A percentile compares a stretch with the other conserved stretches of the same genome.
phyloP scores from a whole-genome alignment of 2,888 invertebrate genomes.

The Spilarctia lutea region DNA sequence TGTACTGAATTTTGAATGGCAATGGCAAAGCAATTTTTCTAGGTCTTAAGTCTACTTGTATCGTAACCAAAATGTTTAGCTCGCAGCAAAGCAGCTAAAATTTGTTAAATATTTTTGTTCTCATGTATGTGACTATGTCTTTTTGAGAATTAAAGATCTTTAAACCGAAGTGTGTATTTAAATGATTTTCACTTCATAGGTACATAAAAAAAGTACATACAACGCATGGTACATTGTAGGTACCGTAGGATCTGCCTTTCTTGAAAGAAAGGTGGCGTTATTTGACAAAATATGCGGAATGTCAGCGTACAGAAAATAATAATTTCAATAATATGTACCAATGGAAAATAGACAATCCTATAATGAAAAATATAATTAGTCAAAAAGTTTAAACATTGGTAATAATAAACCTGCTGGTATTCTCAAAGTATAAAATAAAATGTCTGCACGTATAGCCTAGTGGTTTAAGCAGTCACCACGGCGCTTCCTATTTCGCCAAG shows the following conservation, averaged over 20 bases:
- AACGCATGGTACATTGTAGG: background rate
- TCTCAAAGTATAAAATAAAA: too few relatives aligned
- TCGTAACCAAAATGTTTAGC: background rate
- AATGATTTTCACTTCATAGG: too few relatives aligned
- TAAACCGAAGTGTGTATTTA: too few relatives aligned
- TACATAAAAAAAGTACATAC: background rate
- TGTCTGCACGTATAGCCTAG: too few relatives aligned
- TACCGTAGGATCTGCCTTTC: background rate
- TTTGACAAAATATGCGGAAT: background rate
- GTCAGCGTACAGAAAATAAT: background rate
- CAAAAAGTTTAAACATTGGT: background rate
- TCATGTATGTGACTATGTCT: too few relatives aligned
- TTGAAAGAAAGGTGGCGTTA: background rate
- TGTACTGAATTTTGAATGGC: too few relatives aligned
- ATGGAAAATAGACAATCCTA: background rate
- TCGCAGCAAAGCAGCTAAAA: too few relatives aligned
- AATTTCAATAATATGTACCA: background rate
- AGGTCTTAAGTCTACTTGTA: background rate
- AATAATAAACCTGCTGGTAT: too few relatives aligned
- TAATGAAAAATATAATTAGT: background rate
- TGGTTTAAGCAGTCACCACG: too few relatives aligned
- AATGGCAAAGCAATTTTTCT: background rate
- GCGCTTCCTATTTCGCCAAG: too few relatives aligned
- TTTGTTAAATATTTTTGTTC: too few relatives aligned
- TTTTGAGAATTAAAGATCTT: too few relatives aligned